A percentile compares a stretch with the other conserved stretches of the same genome.
Evolutionary conservation across 2,797 vertebrate genomes (phyloP).

Genomic region (Melanotaenia boesemani): DNA sequence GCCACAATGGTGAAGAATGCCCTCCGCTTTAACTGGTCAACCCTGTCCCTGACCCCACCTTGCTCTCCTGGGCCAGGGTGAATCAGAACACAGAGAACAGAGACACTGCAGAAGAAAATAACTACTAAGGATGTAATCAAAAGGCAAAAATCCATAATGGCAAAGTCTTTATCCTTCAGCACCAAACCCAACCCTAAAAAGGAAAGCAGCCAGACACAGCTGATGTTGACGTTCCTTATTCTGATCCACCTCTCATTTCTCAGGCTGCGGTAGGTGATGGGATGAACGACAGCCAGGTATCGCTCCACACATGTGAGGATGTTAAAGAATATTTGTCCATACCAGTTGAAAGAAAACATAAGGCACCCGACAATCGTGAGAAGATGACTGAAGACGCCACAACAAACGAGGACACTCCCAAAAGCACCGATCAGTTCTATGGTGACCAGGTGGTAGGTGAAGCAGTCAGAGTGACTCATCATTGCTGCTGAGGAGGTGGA

Average conservation of each 20-base stretch:
- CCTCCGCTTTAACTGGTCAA: constrained; percentile 6
- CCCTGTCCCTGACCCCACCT: neutral
- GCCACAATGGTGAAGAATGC: constrained; percentile 13
- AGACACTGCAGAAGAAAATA: constrained; percentile 5
- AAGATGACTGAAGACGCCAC: accelerated
- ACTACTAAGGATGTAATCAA: constrained; percentile 1
- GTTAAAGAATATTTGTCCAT: neutral
- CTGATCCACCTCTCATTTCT: constrained; percentile 9
- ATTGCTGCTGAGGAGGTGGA: neutral
- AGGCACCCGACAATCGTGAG: neutral
- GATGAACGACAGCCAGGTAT: constrained; percentile 13
- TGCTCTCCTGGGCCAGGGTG: neutral
- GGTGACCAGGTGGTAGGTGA: constrained; percentile 14
- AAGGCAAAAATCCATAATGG: constrained; percentile 1
- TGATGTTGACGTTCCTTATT: constrained; percentile 3
- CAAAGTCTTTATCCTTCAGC: neutral
- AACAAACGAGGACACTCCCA: neutral
- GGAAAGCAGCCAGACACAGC: constrained; percentile 2
- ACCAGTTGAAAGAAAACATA: accelerated
- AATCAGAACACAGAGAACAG: constrained; percentile 5
- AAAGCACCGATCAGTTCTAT: constrained; percentile 7
- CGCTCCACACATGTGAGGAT: constrained; percentile 12
- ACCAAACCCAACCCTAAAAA: neutral
- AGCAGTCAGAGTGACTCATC: neutral
- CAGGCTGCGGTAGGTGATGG: constrained; percentile 7